These are phyloP conservation scores for Pediacus dermestoides DNA, from an alignment of 2,888 invertebrate genomes.

Conservation along the genomic window DNA sequence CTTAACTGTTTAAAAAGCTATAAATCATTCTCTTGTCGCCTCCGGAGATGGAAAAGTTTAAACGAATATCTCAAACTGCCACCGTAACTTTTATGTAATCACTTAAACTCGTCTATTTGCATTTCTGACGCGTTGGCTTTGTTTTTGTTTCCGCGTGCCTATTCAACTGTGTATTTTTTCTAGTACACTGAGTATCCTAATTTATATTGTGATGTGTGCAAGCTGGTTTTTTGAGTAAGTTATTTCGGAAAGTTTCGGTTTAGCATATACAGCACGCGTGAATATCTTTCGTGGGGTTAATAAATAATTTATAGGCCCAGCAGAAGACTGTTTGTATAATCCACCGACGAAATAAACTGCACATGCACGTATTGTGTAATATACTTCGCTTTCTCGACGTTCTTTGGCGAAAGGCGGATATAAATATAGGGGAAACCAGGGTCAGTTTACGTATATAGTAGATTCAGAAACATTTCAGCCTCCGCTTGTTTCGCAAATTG, in stretches of 20 bases:
- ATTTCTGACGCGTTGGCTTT: constrained; percentile 1
- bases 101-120: constrained; percentile 23
- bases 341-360: constrained; percentile 3
- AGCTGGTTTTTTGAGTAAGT: no score
- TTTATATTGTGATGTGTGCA: no score
- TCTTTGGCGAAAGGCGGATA: neutral
- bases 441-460: constrained; percentile 6
- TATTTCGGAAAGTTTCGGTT: no score
- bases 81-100: constrained; percentile 29
- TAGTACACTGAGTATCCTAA: no score
- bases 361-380: constrained; percentile 4
- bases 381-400: no score
- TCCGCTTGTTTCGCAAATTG: constrained; percentile 3
- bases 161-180: no score
- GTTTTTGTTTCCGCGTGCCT: neutral
- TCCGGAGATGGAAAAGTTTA: constrained; percentile 38
- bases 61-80: constrained; percentile 40
- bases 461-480: no score
- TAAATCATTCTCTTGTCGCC: constrained; percentile 39
- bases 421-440: neutral
- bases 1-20: constrained; percentile 36
- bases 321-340: constrained; percentile 4
- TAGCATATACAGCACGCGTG: no score
- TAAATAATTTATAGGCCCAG: constrained; percentile 3
- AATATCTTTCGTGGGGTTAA: no score